Conservation (phyloP, 2,888 invertebrate genomes). For the Platycheirus rosarum region DNA sequence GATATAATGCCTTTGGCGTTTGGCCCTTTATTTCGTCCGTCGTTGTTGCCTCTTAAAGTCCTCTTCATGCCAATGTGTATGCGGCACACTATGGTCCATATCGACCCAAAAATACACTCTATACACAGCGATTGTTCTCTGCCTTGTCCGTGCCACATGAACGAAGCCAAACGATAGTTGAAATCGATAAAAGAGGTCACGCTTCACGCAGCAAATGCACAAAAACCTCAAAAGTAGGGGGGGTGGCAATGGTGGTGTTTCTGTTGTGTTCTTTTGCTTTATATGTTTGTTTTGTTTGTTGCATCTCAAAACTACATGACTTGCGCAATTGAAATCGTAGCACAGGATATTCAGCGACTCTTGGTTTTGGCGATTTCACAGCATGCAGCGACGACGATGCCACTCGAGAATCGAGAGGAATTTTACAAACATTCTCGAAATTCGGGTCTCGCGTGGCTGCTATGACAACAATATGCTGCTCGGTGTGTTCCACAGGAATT, state of each 20-base stretch:
- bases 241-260: slow-evolving; percentile 14
- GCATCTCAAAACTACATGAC: slow-evolving; percentile 43
- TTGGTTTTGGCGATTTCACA: slow-evolving; percentile 53
- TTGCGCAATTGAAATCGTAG: slow-evolving; percentile 52
- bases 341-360: slow-evolving; percentile 39
- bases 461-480: too few species aligned
- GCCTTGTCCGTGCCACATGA: slow-evolving; percentile 43
- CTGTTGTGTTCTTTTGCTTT: slow-evolving; percentile 18
- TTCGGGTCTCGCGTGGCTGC: slow-evolving; percentile 31
- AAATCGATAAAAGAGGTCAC: slow-evolving; percentile 69
- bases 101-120: slow-evolving; percentile 25
- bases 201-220: slow-evolving; percentile 61
- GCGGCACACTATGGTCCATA: too few species aligned
- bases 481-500: slow-evolving; percentile 10
- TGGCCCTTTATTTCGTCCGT: slow-evolving; percentile 56
- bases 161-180: slow-evolving; percentile 54
- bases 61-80: not conserved
- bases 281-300: slow-evolving; percentile 28
- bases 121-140: slow-evolving; percentile 47
- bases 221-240: slow-evolving; percentile 58
- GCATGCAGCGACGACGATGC: slow-evolving; percentile 11
- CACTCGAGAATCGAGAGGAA: slow-evolving; percentile 47
- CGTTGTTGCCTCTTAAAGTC: slow-evolving; percentile 29
- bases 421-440: slow-evolving; percentile 30
- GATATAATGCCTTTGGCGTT: slow-evolving; percentile 63